Conservation (phyloP, 92 coral and sea anemone genomes). For the Epizoanthus stellaris region DNA sequence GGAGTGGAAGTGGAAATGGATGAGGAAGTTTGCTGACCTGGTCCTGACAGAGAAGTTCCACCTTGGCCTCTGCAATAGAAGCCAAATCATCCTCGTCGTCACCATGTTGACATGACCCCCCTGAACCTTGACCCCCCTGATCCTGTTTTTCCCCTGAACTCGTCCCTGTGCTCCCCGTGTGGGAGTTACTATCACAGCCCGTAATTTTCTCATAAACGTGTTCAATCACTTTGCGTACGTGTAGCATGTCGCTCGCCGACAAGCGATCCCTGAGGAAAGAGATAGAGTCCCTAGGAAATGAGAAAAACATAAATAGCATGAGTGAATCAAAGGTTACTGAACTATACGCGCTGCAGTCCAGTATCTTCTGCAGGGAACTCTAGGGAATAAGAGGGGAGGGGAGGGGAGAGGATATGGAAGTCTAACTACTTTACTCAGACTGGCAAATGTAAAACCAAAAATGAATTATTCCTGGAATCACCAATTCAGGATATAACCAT, state of each 20-base stretch:
- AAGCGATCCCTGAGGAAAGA: constrained; percentile 80
- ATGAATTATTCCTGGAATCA: too few species aligned
- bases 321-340: not conserved
- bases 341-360: too few species aligned
- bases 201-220: constrained; percentile 92
- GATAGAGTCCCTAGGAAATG: not conserved
- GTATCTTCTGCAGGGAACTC: too few species aligned
- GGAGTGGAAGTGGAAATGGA: not conserved
- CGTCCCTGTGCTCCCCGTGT: constrained; percentile 68
- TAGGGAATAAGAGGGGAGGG: too few species aligned
- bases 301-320: not conserved
- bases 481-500: too few species aligned
- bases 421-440: too few species aligned
- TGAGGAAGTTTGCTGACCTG: constrained; percentile 62
- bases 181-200: constrained; percentile 77
- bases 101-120: constrained; percentile 30
- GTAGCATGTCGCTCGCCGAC: constrained; percentile 98
- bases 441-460: too few species aligned
- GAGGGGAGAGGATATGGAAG: too few species aligned
- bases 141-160: constrained; percentile 77
- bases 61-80: constrained; percentile 87
- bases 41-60: constrained; percentile 93
- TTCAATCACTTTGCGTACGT: constrained; percentile 95
- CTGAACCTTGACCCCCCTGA: constrained; percentile 69
- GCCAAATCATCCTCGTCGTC: constrained; percentile 81